Evolutionary conservation across 2,113 vertebrate genomes (phyloP).

Genomic region (Amphilophus citrinellus): DNA sequence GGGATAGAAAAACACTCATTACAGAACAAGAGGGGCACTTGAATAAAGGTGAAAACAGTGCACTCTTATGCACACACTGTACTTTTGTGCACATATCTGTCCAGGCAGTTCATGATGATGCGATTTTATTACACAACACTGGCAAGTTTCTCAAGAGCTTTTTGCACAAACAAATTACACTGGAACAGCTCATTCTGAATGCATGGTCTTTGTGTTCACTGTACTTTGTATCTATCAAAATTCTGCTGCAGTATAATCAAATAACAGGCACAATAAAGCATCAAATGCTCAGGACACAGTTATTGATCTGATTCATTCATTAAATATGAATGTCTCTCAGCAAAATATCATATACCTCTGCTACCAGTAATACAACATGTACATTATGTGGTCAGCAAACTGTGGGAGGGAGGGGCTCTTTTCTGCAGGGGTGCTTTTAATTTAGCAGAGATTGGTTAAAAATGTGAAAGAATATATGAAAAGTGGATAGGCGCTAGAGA

Average conservation of each 20-base stretch:
- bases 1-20: background rate
- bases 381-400: slow-evolving; percentile 31
- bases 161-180: slow-evolving; percentile 19
- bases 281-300: slow-evolving; percentile 47
- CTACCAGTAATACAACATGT: background rate
- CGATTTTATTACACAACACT: slow-evolving; percentile 37
- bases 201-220: slow-evolving; percentile 20
- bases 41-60: slow-evolving; percentile 14
- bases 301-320: slow-evolving; percentile 64
- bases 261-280: slow-evolving; percentile 47
- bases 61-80: background rate
- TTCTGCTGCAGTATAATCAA: slow-evolving; percentile 51
- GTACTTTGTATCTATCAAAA: slow-evolving; percentile 27
- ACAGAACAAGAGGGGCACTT: slow-evolving; percentile 15
- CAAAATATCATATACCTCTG: slow-evolving; percentile 48
- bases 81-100: slow-evolving; percentile 13
- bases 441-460: background rate
- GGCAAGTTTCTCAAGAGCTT: slow-evolving; percentile 29
- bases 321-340: slow-evolving; percentile 57
- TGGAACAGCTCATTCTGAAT: slow-evolving; percentile 29
- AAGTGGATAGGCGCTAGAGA: background rate
- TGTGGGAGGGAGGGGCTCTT: background rate
- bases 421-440: background rate
- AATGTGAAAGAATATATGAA: background rate
- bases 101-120: slow-evolving; percentile 18